Conservation (phyloP, 2,797 vertebrate genomes). For the Chloroceryle amazona region DNA sequence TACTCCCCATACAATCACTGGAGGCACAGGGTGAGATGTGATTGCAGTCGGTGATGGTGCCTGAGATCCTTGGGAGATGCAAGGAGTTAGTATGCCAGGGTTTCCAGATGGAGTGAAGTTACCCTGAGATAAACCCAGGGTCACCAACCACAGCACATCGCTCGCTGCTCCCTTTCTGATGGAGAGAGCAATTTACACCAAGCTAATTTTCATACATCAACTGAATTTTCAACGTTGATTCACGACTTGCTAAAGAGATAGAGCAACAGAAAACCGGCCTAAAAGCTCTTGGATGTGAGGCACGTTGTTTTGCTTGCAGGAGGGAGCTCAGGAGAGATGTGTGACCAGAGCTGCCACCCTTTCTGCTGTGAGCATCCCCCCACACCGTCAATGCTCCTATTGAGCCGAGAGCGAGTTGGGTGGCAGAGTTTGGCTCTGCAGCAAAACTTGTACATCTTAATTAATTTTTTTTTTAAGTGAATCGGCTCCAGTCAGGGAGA, state of each 20-base stretch:
- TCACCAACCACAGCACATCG: neutral
- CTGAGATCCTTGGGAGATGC: neutral
- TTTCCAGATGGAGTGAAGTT: neutral
- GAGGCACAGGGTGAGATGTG: neutral
- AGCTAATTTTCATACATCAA: neutral
- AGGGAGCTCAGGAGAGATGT: neutral
- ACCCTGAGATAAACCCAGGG: neutral
- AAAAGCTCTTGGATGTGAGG: neutral
- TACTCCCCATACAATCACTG: neutral
- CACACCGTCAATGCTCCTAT: constrained; percentile 1
- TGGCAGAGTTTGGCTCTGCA: constrained; percentile 12
- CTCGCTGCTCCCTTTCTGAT: neutral
- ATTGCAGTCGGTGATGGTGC: rapidly evolving
- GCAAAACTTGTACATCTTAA: constrained; percentile 13
- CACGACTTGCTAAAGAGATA: neutral
- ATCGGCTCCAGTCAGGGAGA: neutral
- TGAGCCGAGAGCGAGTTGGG: neutral
- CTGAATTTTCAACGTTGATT: neutral
- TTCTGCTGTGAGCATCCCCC: neutral
- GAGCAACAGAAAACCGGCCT: neutral
- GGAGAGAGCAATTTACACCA: neutral
- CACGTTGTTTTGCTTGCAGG: neutral
- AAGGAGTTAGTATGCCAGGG: neutral
- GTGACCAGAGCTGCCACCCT: neutral
- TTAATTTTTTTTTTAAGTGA: neutral